Percentiles rank a stretch among this genome's conserved stretches.
Conservation (phyloP, 2,113 vertebrate genomes). For the Epinephelus fuscoguttatus region DNA sequence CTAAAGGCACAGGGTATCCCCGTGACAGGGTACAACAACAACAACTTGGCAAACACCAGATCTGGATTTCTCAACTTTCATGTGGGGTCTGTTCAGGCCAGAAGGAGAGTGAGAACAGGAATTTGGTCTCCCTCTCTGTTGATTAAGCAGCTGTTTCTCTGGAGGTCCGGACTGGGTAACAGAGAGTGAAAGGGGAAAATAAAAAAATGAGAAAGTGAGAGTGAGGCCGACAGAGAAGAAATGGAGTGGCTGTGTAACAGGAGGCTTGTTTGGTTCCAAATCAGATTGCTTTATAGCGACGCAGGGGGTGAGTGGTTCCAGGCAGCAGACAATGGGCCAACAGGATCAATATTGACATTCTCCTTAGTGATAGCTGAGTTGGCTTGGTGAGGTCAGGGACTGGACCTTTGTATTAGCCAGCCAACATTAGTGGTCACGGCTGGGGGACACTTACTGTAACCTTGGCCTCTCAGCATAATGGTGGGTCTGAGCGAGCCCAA, state of each 20-base stretch:
- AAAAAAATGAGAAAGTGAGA: slow-evolving; percentile 37
- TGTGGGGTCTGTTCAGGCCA: slow-evolving; percentile 78
- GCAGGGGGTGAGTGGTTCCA: slow-evolving; percentile 79
- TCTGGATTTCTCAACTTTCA: slow-evolving; percentile 81
- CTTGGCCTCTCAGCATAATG: slow-evolving; percentile 73
- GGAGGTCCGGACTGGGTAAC: slow-evolving; percentile 59
- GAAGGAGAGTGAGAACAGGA: slow-evolving; percentile 67
- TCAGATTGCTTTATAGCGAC: slow-evolving; percentile 80
- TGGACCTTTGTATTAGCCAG: slow-evolving; percentile 66
- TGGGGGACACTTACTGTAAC: slow-evolving; percentile 79
- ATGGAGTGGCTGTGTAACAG: slow-evolving; percentile 51
- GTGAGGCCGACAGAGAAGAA: slow-evolving; percentile 47
- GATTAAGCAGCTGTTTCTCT: slow-evolving; percentile 75
- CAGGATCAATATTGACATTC: slow-evolving; percentile 86
- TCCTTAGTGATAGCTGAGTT: slow-evolving; percentile 79
- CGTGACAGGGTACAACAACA: slow-evolving; percentile 51
- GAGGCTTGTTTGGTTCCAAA: slow-evolving; percentile 73
- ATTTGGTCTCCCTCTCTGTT: slow-evolving; percentile 67
- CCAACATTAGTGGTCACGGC: slow-evolving; percentile 73
- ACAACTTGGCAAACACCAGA: slow-evolving; percentile 6
- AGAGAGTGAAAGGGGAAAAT: slow-evolving; percentile 41
- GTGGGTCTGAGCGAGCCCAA: slow-evolving; percentile 66
- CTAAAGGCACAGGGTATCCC: slow-evolving; percentile 51
- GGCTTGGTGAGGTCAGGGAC: slow-evolving; percentile 75
- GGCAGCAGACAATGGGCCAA: slow-evolving; percentile 80